phyloP scores from a whole-genome alignment of 2,888 invertebrate species.

The Yponomeuta sedellus region DNA sequence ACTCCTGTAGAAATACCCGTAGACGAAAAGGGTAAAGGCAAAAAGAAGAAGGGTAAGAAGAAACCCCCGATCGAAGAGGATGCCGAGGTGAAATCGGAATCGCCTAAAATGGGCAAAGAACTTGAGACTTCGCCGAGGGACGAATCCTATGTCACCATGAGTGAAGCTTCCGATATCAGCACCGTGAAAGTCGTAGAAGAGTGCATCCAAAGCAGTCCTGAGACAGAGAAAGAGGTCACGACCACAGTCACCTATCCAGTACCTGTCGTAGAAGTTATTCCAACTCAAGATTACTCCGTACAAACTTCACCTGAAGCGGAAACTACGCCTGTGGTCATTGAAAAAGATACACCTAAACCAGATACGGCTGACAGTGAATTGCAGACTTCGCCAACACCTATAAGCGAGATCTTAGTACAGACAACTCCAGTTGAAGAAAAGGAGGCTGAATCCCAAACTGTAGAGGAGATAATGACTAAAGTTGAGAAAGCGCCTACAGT shows the following conservation, averaged over 20 bases:
- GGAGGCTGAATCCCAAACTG: constrained; percentile 60
- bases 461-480: constrained; percentile 39
- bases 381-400: constrained; percentile 73
- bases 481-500: constrained; percentile 55
- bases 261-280: constrained; percentile 75
- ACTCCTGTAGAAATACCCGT: constrained; percentile 40
- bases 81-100: constrained; percentile 43
- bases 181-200: constrained; percentile 82
- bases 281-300: constrained; percentile 72
- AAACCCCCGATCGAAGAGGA: constrained; percentile 47
- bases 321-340: constrained; percentile 16
- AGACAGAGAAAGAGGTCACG: constrained; percentile 62
- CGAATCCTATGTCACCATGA: constrained; percentile 77
- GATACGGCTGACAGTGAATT: constrained; percentile 56
- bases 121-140: constrained; percentile 72
- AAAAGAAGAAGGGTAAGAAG: constrained; percentile 70
- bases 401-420: constrained; percentile 75
- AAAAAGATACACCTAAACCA: constrained; percentile 37
- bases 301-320: constrained; percentile 77
- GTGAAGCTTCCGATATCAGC: constrained; percentile 74
- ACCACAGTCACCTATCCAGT: constrained; percentile 75
- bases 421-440: constrained; percentile 74
- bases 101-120: constrained; percentile 68
- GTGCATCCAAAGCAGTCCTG: constrained; percentile 73
- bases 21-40: constrained; percentile 37